Evolutionary conservation across 2,888 invertebrate genomes (phyloP), one percentile per base, ranked within the genome.

Genomic region (Strigamia crassipes): DNA sequence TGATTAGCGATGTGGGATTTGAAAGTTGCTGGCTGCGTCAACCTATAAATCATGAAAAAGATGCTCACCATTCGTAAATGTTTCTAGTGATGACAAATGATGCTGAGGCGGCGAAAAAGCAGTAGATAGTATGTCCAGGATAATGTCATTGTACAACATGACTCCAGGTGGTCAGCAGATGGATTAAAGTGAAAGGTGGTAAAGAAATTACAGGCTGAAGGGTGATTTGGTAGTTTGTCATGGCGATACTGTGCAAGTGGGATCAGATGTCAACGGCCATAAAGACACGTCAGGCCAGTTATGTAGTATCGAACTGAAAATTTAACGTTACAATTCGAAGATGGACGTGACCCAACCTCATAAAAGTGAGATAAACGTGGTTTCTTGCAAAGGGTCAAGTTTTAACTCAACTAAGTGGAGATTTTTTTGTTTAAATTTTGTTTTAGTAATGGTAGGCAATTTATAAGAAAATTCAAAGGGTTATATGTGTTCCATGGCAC

Each of bases 191-290:
- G 61, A 61, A 61, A 61, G 61, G 61, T 61, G 61, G 61, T 23
- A 61, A 61, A 61, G 61, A 18, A 61, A n/a, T 61, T 61, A 61
- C n/a, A 18, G n/a, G 18, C 10, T 61, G 18, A 5, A 18, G 23
- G 61, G 18, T 18, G 61, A 61, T 61, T 34, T 21, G 18, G 61
- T 61, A 61, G 61, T 61, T 61, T 61, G 61, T 61, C 61, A 61
- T 23, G 10, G 61, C 61, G 3, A 18, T 61, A 21, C 18, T 61
- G 42, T 46, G 42, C 6, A 34, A 3, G 3, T 3, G 6, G 34
- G 34, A 6, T 46, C 61, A 18, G 18, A 18, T 61, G 61, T 61
- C 61, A 23, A n/a, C 23, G 6, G 61, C 61, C 61, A 61, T n/a
- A n/a, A 61, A 21, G 18, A 18, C 10, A 46, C 2, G 42, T 46